A percentile compares a stretch with the other conserved stretches of the same genome.
Evolutionary conservation across 1,140 invertebrate species (phyloP).

Genomic region (Hormaphis cornu): DNA sequence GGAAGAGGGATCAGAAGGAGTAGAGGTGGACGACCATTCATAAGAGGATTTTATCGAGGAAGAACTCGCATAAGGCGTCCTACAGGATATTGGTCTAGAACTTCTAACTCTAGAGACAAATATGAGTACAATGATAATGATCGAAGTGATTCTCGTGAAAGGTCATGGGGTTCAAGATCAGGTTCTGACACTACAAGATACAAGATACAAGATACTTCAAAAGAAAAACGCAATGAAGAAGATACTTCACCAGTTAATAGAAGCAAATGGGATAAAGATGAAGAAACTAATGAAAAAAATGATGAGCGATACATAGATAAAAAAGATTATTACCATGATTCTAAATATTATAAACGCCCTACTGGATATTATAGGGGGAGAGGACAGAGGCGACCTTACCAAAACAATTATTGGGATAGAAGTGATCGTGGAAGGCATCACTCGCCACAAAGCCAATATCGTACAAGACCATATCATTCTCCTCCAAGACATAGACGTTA

Average conservation of each 20-base stretch:
- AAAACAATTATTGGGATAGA: slow-evolving; percentile 28
- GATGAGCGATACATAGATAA: neutral
- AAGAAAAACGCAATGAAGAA: slow-evolving; percentile 3
- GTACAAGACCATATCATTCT: slow-evolving; percentile 14
- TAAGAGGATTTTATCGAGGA: slow-evolving; percentile 22
- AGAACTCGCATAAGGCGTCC: neutral
- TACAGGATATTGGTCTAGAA: neutral
- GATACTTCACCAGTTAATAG: neutral
- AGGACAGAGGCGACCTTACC: slow-evolving; percentile 7
- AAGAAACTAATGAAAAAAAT: neutral
- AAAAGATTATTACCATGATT: slow-evolving; percentile 13
- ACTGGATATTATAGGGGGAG: slow-evolving; percentile 10
- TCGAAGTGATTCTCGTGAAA: neutral
- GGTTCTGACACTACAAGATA: neutral
- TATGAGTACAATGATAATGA: slow-evolving; percentile 14
- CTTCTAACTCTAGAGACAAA: neutral
- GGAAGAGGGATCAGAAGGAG: slow-evolving; percentile 10
- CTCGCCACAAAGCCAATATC: slow-evolving; percentile 21
- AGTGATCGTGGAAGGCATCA: slow-evolving; percentile 5
- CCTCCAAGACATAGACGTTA: slow-evolving; percentile 20
- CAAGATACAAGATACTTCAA: neutral
- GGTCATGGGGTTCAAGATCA: neutral
- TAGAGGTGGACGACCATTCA: slow-evolving; percentile 20
- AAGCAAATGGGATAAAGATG: slow-evolving; percentile 13
- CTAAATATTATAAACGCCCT: slow-evolving; percentile 11